Evolutionary conservation across 2,888 invertebrate species (phyloP).

Genomic region (Ophioninae sp.): DNA sequence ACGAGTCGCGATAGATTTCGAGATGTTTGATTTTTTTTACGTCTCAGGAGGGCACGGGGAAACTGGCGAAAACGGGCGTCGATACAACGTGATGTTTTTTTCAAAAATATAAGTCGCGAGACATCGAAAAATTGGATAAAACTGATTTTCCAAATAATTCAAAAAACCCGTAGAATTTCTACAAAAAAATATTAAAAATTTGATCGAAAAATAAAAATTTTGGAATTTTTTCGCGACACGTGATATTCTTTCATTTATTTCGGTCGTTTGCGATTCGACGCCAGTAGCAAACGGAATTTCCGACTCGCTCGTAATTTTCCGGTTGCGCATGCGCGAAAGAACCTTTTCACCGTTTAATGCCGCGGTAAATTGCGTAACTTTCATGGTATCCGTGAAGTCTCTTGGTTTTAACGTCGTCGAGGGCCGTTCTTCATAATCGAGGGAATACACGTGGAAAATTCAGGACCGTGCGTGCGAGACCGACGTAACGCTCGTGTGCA

Average conservation of each 20-base stretch:
- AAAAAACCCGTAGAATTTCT: too few relatives aligned
- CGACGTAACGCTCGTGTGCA: slow-evolving; percentile 43
- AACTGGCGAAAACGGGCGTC: background rate
- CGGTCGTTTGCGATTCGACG: slow-evolving; percentile 26
- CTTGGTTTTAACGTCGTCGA: slow-evolving; percentile 36
- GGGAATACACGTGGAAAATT: slow-evolving; percentile 49
- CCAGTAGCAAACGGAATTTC: slow-evolving; percentile 2
- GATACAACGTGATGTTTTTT: background rate
- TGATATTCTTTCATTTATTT: slow-evolving; percentile 4
- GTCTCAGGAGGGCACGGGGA: background rate
- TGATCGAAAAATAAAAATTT: background rate
- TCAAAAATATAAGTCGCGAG: background rate
- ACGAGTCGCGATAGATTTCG: too few relatives aligned
- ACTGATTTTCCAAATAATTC: too few relatives aligned
- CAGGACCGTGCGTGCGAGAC: slow-evolving; percentile 58
- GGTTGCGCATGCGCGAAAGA: slow-evolving; percentile 9
- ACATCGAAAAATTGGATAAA: too few relatives aligned
- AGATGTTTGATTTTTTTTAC: background rate
- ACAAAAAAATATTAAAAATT: background rate
- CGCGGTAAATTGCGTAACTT: slow-evolving; percentile 51
- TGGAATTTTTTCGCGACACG: background rate
- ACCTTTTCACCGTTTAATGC: slow-evolving; percentile 36
- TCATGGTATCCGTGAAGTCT: slow-evolving; percentile 10
- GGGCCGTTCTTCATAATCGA: slow-evolving; percentile 42
- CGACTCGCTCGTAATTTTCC: slow-evolving; percentile 14